Evolutionary conservation across 2,113 vertebrate species (phyloP).

Genomic region (Lagenorhynchus albirostris): DNA sequence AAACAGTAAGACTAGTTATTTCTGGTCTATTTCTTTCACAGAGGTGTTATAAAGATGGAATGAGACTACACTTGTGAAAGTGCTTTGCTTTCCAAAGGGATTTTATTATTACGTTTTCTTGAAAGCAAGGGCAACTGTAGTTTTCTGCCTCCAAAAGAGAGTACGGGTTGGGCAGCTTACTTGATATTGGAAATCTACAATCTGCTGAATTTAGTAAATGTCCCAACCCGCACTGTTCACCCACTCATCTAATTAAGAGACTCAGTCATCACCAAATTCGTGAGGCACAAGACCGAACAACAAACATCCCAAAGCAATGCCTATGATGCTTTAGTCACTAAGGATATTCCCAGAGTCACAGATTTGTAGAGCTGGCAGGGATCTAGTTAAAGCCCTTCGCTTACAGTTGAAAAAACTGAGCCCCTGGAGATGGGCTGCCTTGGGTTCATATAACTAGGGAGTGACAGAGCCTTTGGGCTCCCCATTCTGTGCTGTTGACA

Average conservation of each 20-base stretch:
- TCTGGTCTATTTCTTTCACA: constrained; percentile 43
- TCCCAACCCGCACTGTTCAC: not conserved
- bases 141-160: not conserved
- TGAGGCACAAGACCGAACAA: not conserved
- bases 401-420: not conserved
- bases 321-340: not conserved
- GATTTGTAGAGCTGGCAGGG: not conserved
- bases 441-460: not conserved
- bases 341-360: not conserved
- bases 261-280: not conserved
- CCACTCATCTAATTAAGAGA: not conserved
- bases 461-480: not conserved
- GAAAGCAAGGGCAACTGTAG: not conserved
- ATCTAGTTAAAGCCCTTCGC: not conserved
- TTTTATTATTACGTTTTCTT: not conserved
- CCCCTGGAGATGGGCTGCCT: not conserved
- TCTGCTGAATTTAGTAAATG: not conserved
- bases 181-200: not conserved
- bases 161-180: not conserved
- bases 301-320: not conserved
- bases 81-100: not conserved
- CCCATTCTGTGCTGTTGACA: not conserved
- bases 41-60: not conserved
- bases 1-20: constrained; percentile 20
- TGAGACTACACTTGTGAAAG: not conserved